Conservation (phyloP, 2,113 vertebrate genomes). For the Dendropsophus ebraccatus region DNA sequence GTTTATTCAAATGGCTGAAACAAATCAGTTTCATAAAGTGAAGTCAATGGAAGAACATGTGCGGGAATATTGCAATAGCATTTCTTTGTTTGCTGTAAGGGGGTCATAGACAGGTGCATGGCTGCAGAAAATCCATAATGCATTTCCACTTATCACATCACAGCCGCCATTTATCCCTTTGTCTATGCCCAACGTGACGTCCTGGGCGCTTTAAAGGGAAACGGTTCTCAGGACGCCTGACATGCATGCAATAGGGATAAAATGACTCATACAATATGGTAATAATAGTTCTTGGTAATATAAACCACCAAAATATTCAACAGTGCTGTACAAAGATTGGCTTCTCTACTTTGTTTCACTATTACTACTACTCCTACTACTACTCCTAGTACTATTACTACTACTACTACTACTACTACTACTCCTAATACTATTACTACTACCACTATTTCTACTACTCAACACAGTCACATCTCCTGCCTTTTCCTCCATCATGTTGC, state of each 20-base stretch:
- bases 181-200: neutral
- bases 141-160: neutral
- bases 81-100: neutral
- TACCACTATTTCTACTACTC: too few relatives aligned
- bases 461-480: too few relatives aligned
- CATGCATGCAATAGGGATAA: neutral
- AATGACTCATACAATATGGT: neutral
- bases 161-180: too few relatives aligned
- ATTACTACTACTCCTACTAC: too few relatives aligned
- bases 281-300: too few relatives aligned
- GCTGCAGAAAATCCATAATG: neutral
- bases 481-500: too few relatives aligned
- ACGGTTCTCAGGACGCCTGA: neutral
- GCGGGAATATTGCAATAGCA: neutral
- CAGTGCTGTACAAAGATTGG: too few relatives aligned
- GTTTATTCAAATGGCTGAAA: slow-evolving; percentile 31
- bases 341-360: too few relatives aligned
- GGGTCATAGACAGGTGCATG: neutral
- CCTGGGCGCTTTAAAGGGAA: neutral
- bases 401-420: too few relatives aligned
- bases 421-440: too few relatives aligned
- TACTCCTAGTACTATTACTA: too few relatives aligned
- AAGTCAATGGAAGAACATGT: slow-evolving; percentile 24
- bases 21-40: slow-evolving; percentile 3
- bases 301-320: too few relatives aligned